Evolutionary conservation across 2,113 vertebrate genomes (phyloP), one percentile per base, ranked within the genome.

Genomic region (Erinaceus europaeus): DNA sequence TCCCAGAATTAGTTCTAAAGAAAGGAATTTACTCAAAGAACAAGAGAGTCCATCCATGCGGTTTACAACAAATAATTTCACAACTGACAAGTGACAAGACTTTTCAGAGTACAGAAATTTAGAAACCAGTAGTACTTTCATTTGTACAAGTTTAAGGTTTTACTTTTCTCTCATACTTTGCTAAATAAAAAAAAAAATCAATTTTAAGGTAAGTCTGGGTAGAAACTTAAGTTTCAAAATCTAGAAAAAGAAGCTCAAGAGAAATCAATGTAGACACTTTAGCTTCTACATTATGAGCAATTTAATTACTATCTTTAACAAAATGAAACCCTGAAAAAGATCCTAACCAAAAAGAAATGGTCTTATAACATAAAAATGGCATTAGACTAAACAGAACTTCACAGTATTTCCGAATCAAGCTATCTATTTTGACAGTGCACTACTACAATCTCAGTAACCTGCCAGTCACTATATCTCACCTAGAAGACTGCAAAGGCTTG

Each of bases 61-160:
- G 18, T 62, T 72, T 67, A 62, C 34, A 61, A 84, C 4, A 46
- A 75, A 75, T 18, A 78, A 25, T n/a, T n/a, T n/a, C n/a, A 88
- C 5, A 40, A 40, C 25, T 29, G 46, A 12, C 76, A 69, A 21
- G 8, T 14, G 10, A 86, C 14, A 20, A 27, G 71, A 53, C 27
- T 67, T 88, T 86, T 79, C 84, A 57, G 48, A 67, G 6, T 21
- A 61, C 46, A 48, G 13, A 10, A 68, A 77, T 61, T 90, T 50
- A 72, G 32, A 87, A 92, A 79, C 75, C 72, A 82, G 40, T 11
- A 48, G 7, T 67, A 18, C 18, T 86, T 74, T 82, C 42, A 90
- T 77, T 69, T 83, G 32, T 27, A 23, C 10, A 69, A 69, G 27
- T 79, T 71, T 65, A 7, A 42, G 36, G 15, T 9, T 86, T 88